Percentiles rank a stretch among this genome's conserved stretches.
These are phyloP conservation scores for Pristionchus japonicus DNA, from an alignment of 2,888 invertebrate genomes.

Conservation along the genomic window DNA sequence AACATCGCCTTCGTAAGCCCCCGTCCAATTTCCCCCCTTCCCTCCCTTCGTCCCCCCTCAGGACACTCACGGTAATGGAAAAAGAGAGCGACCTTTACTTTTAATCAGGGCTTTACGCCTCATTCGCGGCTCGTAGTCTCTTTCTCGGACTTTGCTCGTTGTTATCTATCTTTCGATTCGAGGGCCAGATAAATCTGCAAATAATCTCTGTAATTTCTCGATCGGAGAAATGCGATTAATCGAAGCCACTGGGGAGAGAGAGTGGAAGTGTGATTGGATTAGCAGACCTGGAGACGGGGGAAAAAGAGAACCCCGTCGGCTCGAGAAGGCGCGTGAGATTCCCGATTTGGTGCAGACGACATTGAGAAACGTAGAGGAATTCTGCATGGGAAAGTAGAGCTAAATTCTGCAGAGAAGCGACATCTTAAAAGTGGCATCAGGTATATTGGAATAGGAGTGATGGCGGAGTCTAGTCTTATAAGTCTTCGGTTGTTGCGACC, in stretches of 20 bases:
- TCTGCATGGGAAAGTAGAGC: background rate
- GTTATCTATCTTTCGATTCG: background rate
- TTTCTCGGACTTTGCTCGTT: background rate
- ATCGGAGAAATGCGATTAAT: background rate
- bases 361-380: background rate
- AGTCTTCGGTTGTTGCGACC: background rate
- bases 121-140: background rate
- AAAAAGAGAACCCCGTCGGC: background rate
- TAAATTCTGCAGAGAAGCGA: background rate
- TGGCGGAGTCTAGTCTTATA: background rate
- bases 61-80: background rate
- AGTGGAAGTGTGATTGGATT: constrained; percentile 32
- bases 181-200: background rate
- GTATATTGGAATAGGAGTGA: background rate
- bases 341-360: background rate
- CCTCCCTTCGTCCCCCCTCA: background rate
- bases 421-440: background rate
- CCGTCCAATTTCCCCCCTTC: background rate
- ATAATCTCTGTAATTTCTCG: background rate
- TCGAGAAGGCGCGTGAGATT: background rate
- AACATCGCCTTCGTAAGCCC: constrained; percentile 4
- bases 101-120: background rate
- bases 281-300: background rate
- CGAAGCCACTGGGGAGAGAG: background rate
- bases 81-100: background rate